Percentiles rank a stretch among this genome's conserved stretches.
Conservation (phyloP, 1,140 invertebrate genomes). For the Tyrophagus putrescentiae region DNA sequence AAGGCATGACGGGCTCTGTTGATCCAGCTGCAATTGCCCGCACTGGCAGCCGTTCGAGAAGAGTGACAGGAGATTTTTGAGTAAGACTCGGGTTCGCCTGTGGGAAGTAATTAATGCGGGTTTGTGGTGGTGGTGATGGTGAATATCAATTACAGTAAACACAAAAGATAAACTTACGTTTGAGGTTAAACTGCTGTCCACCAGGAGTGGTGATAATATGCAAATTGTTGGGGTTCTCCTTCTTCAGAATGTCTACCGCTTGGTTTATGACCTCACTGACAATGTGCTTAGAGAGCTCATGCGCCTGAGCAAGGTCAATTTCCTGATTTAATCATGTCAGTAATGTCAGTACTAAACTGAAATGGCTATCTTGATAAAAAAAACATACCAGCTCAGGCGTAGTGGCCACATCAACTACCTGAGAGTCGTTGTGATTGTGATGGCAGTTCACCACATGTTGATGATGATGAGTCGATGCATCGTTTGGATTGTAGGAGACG, state of each 20-base stretch:
- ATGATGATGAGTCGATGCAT: neutral
- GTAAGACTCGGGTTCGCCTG: neutral
- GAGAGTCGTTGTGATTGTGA: neutral
- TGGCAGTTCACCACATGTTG: neutral
- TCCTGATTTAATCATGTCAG: neutral
- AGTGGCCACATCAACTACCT: constrained; percentile 1
- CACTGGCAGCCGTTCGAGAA: neutral
- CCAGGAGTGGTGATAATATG: neutral
- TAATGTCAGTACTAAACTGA: neutral
- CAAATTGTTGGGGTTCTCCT: neutral
- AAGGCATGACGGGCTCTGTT: neutral
- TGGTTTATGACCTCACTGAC: constrained; percentile 11
- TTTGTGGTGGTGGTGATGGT: no score
- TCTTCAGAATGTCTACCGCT: neutral
- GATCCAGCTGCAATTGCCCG: constrained; percentile 3
- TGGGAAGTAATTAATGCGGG: neutral
- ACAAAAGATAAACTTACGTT: neutral
- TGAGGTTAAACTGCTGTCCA: no score
- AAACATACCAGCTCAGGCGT: constrained; percentile 14
- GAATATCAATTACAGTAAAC: no score
- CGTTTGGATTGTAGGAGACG: neutral
- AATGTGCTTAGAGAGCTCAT: constrained; percentile 15
- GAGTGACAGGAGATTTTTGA: neutral
- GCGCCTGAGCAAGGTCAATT: constrained; percentile 7
- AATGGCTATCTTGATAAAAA: neutral